Conservation (phyloP, 2,888 invertebrate species). For the Himalopsyche anomala region DNA sequence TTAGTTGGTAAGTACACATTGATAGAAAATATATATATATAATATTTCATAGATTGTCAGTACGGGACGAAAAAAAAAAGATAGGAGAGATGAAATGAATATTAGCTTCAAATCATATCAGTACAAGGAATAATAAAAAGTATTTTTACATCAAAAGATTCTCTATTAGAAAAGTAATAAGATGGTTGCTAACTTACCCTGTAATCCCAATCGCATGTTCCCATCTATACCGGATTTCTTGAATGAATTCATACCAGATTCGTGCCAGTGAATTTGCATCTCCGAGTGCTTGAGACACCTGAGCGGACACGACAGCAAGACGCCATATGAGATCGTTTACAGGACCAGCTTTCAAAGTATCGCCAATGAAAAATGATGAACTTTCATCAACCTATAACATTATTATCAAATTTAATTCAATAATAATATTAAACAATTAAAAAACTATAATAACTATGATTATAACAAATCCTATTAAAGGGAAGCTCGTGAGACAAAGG, state of each 20-base stretch:
- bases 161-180: constrained; percentile 36
- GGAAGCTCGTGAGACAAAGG: too few species aligned
- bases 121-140: too few species aligned
- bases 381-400: constrained; percentile 74
- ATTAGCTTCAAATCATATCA: too few species aligned
- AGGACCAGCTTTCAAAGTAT: constrained; percentile 84
- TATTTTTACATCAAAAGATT: too few species aligned
- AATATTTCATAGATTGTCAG: too few species aligned
- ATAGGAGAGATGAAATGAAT: too few species aligned
- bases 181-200: constrained; percentile 83
- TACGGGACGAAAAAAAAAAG: too few species aligned
- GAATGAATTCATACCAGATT: constrained; percentile 94
- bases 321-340: constrained; percentile 89
- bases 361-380: constrained; percentile 72
- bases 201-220: constrained; percentile 87
- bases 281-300: constrained; percentile 85
- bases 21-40: too few species aligned
- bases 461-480: background rate
- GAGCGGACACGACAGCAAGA: constrained; percentile 84
- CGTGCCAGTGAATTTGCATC: constrained; percentile 87
- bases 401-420: background rate
- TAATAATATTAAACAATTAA: too few species aligned
- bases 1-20: too few species aligned
- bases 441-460: background rate
- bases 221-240: constrained; percentile 93